These are phyloP conservation scores for Tauraco erythrolophus DNA, from an alignment of 2,113 vertebrate species.

Conservation along the genomic window DNA sequence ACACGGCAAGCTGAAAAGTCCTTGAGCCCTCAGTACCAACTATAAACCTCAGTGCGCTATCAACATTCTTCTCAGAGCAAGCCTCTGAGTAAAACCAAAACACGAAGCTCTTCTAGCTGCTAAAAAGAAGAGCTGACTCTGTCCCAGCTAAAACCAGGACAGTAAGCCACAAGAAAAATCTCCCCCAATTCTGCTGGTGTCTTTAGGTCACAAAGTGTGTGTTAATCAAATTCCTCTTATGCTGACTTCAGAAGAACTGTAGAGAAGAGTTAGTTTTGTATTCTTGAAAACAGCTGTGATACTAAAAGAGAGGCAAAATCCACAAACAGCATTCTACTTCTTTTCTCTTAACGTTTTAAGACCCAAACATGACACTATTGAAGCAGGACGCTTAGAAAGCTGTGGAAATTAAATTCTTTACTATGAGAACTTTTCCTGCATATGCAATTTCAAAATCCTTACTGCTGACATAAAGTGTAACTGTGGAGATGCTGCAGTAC, in stretches of 20 bases:
- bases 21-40: too few species aligned
- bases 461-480: neutral
- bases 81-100: too few species aligned
- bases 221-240: neutral
- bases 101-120: too few species aligned
- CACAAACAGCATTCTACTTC: neutral
- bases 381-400: neutral
- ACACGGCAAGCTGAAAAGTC: too few species aligned
- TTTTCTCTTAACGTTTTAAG: neutral
- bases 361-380: neutral
- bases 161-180: neutral
- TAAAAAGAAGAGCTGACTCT: too few species aligned
- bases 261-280: neutral
- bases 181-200: neutral
- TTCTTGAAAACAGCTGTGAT: neutral
- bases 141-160: too few species aligned
- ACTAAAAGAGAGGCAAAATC: neutral
- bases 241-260: neutral
- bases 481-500: neutral
- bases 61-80: too few species aligned
- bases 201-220: neutral
- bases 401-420: neutral
- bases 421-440: neutral
- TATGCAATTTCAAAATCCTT: neutral
- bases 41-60: too few species aligned